These are phyloP conservation scores for Sphaerophoria taeniata DNA, from an alignment of 2,888 invertebrate species.

Conservation along the genomic window DNA sequence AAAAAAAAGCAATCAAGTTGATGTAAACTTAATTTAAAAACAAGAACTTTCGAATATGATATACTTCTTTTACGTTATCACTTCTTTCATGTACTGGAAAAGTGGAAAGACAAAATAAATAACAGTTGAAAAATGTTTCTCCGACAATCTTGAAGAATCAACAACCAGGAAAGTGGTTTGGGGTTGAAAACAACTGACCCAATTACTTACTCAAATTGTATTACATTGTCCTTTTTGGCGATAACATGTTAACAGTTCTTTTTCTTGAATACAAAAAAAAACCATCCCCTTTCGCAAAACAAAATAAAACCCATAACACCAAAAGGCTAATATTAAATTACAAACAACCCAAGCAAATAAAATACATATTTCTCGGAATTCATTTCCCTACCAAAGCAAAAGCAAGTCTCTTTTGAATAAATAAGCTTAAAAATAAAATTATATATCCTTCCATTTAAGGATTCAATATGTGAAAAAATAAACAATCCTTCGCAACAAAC, in stretches of 20 bases:
- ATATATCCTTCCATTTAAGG: constrained; percentile 3
- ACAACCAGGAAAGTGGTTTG: too few species aligned
- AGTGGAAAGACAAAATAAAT: too few species aligned
- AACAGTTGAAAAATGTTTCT: too few species aligned
- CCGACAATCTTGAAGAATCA: too few species aligned
- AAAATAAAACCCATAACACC: neutral
- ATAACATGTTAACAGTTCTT: neutral
- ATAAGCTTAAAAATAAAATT: constrained; percentile 24
- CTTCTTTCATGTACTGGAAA: too few species aligned
- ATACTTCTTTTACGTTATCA: too few species aligned
- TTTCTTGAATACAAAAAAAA: neutral
- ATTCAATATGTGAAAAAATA: constrained; percentile 8
- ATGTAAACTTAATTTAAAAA: too few species aligned
- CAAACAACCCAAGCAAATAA: constrained; percentile 1
- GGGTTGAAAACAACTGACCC: neutral
- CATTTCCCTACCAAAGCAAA: constrained; percentile 7
- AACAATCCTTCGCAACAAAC: constrained; percentile 26
- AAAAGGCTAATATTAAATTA: neutral
- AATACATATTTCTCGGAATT: neutral
- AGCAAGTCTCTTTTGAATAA: constrained; percentile 13
- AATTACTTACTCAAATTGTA: constrained; percentile 2
- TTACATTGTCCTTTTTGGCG: neutral
- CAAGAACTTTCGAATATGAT: too few species aligned
- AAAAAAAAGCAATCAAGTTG: too few species aligned
- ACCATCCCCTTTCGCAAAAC: neutral